Evolutionary conservation across 2,797 vertebrate genomes (phyloP).

Genomic region (Chromis chromis): DNA sequence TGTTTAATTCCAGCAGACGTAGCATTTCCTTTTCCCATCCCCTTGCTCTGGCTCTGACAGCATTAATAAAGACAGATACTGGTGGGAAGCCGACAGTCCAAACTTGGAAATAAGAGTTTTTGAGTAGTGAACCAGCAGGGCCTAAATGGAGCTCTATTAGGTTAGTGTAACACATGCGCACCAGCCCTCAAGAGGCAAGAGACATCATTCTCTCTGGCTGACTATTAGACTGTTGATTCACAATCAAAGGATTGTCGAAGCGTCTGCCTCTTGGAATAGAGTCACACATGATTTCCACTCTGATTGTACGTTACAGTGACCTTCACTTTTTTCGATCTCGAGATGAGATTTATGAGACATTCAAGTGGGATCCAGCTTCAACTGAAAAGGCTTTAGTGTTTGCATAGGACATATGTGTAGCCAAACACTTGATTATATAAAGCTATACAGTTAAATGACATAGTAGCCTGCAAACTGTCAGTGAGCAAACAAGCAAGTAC

Average conservation of each 20-base stretch:
- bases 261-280: neutral
- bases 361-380: too few species aligned
- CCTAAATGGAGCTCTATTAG: too few species aligned
- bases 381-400: too few species aligned
- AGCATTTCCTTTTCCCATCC: neutral
- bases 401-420: too few species aligned
- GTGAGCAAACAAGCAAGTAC: too few species aligned
- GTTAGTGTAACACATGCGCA: too few species aligned
- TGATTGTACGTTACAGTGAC: neutral
- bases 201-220: neutral
- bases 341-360: too few species aligned
- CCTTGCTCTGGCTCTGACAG: conserved; percentile 9
- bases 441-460: too few species aligned
- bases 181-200: neutral
- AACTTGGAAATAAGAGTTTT: conserved; percentile 7
- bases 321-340: too few species aligned
- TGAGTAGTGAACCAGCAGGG: neutral
- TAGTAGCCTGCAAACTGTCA: too few species aligned
- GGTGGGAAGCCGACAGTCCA: neutral
- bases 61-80: conserved; percentile 21
- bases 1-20: conserved; percentile 6
- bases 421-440: too few species aligned
- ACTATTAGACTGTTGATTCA: neutral
- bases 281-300: neutral
- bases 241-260: neutral